phyloP scores from a whole-genome alignment of 2,888 invertebrate genomes.

The Drosophila helvetica region DNA sequence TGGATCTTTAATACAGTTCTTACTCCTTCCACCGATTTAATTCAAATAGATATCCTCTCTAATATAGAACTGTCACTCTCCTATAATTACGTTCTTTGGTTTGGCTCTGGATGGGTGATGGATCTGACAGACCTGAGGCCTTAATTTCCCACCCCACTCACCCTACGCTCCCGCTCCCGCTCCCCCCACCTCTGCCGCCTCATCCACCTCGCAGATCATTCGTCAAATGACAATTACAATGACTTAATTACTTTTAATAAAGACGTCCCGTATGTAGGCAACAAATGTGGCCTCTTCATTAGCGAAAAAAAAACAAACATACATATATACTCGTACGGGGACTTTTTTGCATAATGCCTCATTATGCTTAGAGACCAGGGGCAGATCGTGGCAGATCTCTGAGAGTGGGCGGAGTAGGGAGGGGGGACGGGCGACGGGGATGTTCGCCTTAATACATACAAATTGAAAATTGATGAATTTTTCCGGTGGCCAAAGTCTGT shows the following conservation, averaged over 20 bases:
- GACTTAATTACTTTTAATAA: slow-evolving; percentile 81
- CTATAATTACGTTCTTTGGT: neutral
- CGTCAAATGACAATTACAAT: slow-evolving; percentile 73
- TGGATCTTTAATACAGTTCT: too few relatives aligned
- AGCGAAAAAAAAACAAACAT: slow-evolving; percentile 57
- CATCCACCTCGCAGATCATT: slow-evolving; percentile 31
- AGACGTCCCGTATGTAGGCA: slow-evolving; percentile 68
- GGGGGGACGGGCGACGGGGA: slow-evolving; percentile 13
- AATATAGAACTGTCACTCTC: too few relatives aligned
- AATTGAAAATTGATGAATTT: slow-evolving; percentile 83
- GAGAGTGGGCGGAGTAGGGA: slow-evolving; percentile 9
- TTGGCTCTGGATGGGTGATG: neutral
- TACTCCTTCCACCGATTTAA: too few relatives aligned
- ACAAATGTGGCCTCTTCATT: slow-evolving; percentile 62
- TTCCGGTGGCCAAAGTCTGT: slow-evolving; percentile 69
- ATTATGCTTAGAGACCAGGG: slow-evolving; percentile 60
- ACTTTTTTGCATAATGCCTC: slow-evolving; percentile 79
- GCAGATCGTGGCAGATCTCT: slow-evolving; percentile 21
- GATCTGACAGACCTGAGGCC: neutral
- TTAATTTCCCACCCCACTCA: neutral
- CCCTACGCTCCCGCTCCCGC: neutral
- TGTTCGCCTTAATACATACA: slow-evolving; percentile 76
- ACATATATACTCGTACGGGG: slow-evolving; percentile 8
- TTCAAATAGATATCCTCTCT: too few relatives aligned
- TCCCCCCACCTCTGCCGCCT: slow-evolving; percentile 1